phyloP scores from a whole-genome alignment of 2,888 invertebrate genomes.

The Orthosia gothica region DNA sequence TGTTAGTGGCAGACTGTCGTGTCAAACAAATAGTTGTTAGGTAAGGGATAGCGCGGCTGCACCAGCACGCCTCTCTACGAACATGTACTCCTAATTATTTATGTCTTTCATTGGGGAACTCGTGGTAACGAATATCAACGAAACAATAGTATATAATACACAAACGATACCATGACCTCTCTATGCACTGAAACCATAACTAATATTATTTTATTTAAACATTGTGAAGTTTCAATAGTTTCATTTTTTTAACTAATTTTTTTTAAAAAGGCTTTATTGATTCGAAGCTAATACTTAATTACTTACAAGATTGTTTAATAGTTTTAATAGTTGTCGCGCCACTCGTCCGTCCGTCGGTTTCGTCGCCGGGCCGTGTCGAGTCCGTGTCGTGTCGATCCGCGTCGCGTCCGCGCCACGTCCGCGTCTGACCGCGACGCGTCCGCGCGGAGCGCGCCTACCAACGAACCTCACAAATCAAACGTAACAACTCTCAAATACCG shows the following conservation, averaged over 20 bases:
- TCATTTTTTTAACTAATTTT: conserved; percentile 88
- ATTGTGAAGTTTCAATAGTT: conserved; percentile 89
- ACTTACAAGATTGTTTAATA: conserved; percentile 91
- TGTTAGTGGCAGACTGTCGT: conserved; percentile 91
- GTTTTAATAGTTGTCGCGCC: conserved; percentile 86
- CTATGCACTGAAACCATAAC: conserved; percentile 89
- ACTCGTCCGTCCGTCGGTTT: conserved; percentile 68
- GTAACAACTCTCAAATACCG: conserved; percentile 90
- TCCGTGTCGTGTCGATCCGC: conserved; percentile 56
- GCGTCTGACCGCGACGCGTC: conserved; percentile 62
- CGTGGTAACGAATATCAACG: conserved; percentile 90
- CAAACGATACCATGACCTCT: conserved; percentile 87
- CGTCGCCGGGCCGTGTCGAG: conserved; percentile 56
- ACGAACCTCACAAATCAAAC: conserved; percentile 87
- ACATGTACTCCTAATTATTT: conserved; percentile 84
- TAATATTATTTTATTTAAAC: conserved; percentile 87
- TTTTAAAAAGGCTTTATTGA: conserved; percentile 91
- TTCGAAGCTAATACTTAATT: conserved; percentile 92
- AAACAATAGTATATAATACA: conserved; percentile 85
- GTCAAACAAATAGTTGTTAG: conserved; percentile 88
- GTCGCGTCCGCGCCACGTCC: conserved; percentile 62
- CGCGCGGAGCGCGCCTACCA: conserved; percentile 76
- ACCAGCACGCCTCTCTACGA: conserved; percentile 59
- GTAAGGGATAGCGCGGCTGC: conserved; percentile 68
- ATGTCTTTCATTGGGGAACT: conserved; percentile 91